These are phyloP conservation scores for Hermetia illucens DNA, from an alignment of 1,140 invertebrate species.

Conservation along the genomic window DNA sequence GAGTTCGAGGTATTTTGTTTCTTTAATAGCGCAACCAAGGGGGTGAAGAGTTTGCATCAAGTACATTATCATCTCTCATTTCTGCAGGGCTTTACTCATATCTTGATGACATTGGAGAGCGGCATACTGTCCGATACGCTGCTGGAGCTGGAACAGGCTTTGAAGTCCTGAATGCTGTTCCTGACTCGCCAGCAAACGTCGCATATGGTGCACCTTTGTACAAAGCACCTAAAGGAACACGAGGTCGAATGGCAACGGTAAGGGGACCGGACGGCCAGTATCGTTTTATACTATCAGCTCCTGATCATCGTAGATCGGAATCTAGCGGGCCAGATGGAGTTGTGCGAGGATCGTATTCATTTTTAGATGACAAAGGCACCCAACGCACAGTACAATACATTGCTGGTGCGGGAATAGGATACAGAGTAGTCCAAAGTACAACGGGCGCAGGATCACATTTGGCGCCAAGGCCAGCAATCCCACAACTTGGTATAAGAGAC, in stretches of 20 bases:
- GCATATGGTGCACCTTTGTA: conserved; percentile 24
- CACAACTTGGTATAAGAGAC: not conserved
- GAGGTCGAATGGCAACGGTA: conserved; percentile 25
- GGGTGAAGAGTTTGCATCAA: not conserved
- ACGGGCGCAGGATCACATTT: conserved; percentile 23
- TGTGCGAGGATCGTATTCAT: conserved; percentile 56
- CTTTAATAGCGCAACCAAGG: not conserved
- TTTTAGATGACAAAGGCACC: conserved; percentile 55
- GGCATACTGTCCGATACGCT: conserved; percentile 54
- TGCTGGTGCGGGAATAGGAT: conserved; percentile 58
- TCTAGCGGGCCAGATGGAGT: conserved; percentile 49
- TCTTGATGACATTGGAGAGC: conserved; percentile 52
- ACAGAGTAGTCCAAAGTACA: conserved; percentile 39
- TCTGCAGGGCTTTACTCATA: conserved; percentile 45
- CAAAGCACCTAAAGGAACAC: conserved; percentile 18
- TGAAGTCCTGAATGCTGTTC: conserved; percentile 50
- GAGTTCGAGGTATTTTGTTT: conserved; percentile 34
- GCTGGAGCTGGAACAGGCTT: conserved; percentile 56
- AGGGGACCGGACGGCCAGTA: conserved; percentile 22
- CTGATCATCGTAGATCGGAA: conserved; percentile 54
- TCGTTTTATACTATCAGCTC: conserved; percentile 52
- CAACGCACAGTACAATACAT: conserved; percentile 58
- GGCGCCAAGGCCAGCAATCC: not conserved
- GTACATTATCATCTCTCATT: not conserved
- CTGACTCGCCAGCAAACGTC: conserved; percentile 36